phyloP scores from a whole-genome alignment of 2,797 vertebrate species.

The Eulemur coronatus region DNA sequence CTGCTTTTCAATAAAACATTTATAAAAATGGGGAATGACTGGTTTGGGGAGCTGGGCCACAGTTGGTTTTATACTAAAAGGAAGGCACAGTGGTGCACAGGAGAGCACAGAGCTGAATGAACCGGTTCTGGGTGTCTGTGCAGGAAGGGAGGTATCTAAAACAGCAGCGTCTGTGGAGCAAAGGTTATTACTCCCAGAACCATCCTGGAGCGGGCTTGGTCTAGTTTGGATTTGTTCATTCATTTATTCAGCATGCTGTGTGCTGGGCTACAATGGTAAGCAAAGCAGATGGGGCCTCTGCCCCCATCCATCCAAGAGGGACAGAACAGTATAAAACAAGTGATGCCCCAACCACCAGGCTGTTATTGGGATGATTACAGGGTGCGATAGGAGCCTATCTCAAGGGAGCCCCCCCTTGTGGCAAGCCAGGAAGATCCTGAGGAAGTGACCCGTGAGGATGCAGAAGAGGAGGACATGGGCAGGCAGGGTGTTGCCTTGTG shows the following conservation, averaged over 20 bases:
- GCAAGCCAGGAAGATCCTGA: neutral
- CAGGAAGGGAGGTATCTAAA: neutral
- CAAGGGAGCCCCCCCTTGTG: neutral
- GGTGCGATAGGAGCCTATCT: fast-evolving
- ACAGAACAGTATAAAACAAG: neutral
- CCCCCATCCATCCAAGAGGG: neutral
- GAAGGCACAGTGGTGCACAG: neutral
- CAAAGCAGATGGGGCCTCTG: neutral
- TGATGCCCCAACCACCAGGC: neutral
- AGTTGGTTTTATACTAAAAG: neutral
- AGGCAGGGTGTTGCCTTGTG: neutral
- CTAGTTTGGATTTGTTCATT: neutral
- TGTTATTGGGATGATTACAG: neutral
- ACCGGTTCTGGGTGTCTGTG: neutral
- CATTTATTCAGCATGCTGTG: neutral
- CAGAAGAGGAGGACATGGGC: neutral
- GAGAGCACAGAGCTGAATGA: neutral
- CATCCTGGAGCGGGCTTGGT: neutral
- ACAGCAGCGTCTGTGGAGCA: neutral
- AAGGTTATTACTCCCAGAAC: neutral
- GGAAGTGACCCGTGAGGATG: neutral
- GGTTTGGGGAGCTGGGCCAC: neutral
- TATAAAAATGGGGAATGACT: neutral
- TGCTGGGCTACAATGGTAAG: neutral
- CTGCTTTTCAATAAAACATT: neutral